These are phyloP conservation scores for Dromiciops gliroides DNA, from an alignment of 2,113 vertebrate genomes.

Conservation along the genomic window DNA sequence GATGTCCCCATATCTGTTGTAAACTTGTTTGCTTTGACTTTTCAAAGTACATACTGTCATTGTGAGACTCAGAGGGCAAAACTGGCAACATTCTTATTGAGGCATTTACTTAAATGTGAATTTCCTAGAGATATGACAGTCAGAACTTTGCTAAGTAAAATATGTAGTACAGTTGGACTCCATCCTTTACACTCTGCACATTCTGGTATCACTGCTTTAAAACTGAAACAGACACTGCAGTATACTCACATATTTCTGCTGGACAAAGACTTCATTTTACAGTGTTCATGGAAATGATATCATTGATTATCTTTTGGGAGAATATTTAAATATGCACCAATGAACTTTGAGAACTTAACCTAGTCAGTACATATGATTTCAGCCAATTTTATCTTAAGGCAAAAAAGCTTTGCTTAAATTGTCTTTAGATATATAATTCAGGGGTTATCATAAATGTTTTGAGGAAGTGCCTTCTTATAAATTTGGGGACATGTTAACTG, in stretches of 20 bases:
- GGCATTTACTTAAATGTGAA: conserved; percentile 12
- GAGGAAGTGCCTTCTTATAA: conserved; percentile 34
- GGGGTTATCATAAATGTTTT: conserved; percentile 33
- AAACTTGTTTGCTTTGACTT: not conserved
- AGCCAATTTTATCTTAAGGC: conserved; percentile 46
- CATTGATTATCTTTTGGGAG: conserved; percentile 6
- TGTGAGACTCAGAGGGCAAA: not conserved
- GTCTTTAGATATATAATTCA: conserved; percentile 58
- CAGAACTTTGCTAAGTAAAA: conserved; percentile 46
- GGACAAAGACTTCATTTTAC: not conserved
- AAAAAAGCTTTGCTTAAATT: conserved; percentile 47
- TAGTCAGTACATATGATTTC: not conserved
- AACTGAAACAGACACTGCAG: conserved; percentile 13
- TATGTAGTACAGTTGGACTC: not conserved
- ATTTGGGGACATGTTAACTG: conserved; percentile 50
- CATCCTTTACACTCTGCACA: not conserved
- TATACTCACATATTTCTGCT: conserved; percentile 7
- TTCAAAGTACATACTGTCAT: not conserved
- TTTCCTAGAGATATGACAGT: not conserved
- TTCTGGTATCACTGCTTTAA: not conserved
- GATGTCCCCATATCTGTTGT: not conserved
- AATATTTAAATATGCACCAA: conserved; percentile 24
- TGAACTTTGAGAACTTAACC: conserved; percentile 41
- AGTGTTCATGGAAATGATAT: conserved; percentile 12
- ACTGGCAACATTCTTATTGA: not conserved